Evolutionary conservation across 2,797 vertebrate species (phyloP).

Genomic region (Furcifer pardalis): DNA sequence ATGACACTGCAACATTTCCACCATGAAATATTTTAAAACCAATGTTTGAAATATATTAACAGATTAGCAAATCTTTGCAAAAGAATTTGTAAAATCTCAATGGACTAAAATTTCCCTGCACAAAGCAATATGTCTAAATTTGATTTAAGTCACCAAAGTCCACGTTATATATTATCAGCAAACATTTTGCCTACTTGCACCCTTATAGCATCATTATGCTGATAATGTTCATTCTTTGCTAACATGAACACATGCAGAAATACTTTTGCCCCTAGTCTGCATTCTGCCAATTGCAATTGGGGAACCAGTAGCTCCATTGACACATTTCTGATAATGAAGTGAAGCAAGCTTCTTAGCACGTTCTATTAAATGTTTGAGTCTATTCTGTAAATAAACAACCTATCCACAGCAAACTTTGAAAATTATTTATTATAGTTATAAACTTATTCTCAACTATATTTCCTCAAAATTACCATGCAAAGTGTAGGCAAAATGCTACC

Average conservation of each 20-base stretch:
- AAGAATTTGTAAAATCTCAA: neutral
- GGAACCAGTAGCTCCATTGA: neutral
- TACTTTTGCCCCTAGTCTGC: neutral
- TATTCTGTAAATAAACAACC: too few relatives aligned
- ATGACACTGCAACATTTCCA: neutral
- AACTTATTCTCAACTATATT: too few relatives aligned
- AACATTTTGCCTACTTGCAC: neutral
- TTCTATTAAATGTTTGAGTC: neutral
- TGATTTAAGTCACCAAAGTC: neutral
- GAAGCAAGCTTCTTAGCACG: neutral
- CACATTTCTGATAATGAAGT: neutral
- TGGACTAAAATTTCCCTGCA: neutral
- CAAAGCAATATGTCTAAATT: neutral
- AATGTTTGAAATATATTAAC: neutral
- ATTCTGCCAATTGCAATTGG: neutral
- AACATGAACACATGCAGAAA: neutral
- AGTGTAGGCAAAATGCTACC: too few relatives aligned
- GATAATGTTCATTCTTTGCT: neutral
- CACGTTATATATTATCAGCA: neutral
- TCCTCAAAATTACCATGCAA: too few relatives aligned
- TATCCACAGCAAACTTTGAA: too few relatives aligned
- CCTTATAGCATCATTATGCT: neutral
- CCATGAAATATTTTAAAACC: neutral
- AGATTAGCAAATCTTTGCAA: neutral
- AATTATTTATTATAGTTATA: too few relatives aligned